Percentiles rank a stretch among this genome's conserved stretches.
phyloP scores from a whole-genome alignment of 2,113 vertebrate genomes.

The Bagarius yarrelli region DNA sequence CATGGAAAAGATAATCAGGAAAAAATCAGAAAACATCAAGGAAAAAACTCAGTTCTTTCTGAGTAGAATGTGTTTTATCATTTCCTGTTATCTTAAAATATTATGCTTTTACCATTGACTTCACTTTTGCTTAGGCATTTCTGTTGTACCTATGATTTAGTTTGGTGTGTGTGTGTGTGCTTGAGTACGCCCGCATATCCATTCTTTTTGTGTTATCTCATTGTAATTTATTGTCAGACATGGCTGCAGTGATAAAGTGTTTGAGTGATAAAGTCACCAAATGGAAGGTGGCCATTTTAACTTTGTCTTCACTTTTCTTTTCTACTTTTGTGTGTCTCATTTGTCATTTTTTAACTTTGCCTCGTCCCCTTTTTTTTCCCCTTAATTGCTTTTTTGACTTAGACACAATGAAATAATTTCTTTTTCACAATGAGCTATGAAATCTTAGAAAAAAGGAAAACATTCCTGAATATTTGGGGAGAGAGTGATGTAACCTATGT shows the following conservation, averaged over 20 bases:
- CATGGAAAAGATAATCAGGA: not conserved
- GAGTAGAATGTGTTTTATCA: not conserved
- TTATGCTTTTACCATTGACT: not conserved
- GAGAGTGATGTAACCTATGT: not conserved
- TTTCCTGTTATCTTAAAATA: not conserved
- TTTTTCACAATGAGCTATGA: not conserved
- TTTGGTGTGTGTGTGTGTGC: not conserved
- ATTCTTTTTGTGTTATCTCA: not conserved
- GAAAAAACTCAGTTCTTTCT: not conserved
- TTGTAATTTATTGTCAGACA: not conserved
- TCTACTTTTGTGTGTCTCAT: not conserved
- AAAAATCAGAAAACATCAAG: not conserved
- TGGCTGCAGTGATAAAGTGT: not conserved
- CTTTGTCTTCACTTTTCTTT: constrained; percentile 5
- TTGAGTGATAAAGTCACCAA: not conserved
- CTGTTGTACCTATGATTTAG: not conserved
- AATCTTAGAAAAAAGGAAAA: not conserved
- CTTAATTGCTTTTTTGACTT: not conserved
- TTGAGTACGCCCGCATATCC: not conserved
- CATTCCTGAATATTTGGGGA: not conserved
- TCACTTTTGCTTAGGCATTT: not conserved
- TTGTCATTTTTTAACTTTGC: not conserved
- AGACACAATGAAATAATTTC: not conserved
- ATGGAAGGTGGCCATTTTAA: constrained; percentile 11
- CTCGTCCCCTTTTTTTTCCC: not conserved